Evolutionary conservation across 2,797 vertebrate genomes (phyloP), one percentile per base, ranked within the genome.

Genomic region (Melanotaenia maccullochi): DNA sequence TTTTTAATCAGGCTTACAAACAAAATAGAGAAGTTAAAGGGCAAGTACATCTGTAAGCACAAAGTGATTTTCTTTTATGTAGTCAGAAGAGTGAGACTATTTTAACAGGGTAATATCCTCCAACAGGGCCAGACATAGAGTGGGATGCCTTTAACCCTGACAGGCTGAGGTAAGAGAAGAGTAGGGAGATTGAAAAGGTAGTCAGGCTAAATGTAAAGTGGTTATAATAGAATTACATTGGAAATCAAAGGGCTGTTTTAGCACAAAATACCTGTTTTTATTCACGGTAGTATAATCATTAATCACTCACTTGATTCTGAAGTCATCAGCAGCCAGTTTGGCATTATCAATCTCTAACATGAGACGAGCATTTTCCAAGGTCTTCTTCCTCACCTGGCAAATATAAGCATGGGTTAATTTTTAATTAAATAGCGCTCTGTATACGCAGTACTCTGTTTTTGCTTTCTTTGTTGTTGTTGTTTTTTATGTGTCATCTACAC

Each of bases 321-420:
- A 96, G 88, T 96, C 95, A 77, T 96, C 95, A 3, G 95, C 94
- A 9, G 95, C 95, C 84, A 96, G 87, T 82, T 94, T 96, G 57
- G 95, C 95, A 3, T 96, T 96, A 89, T 96, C 95, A 0, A 95
- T 95, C 90, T 96, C 95, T 64, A 96, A 70, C 94, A 95, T 94
- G 79, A 96, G 93, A 40, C 93, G 94, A 44, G 94, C 93, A 0
- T 95, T 96, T 84, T 95, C 93, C 93, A 95, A 74, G 9, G 93
- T 95, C 87, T 71, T 94, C 92, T 92, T 94, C 84, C 93, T 93
- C 81, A 96, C 92, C 95, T 96, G 82, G 62, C 25, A 65, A 64
- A 86, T 8, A 89, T 73, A 20, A 77, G 80, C 69, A 52, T 3
- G 16, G 0, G 18, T 58, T 35, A 70, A 64, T 47, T 47, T 47